phyloP scores from a whole-genome alignment of 92 coral and sea anemone species.

The Actinernus sp. region DNA sequence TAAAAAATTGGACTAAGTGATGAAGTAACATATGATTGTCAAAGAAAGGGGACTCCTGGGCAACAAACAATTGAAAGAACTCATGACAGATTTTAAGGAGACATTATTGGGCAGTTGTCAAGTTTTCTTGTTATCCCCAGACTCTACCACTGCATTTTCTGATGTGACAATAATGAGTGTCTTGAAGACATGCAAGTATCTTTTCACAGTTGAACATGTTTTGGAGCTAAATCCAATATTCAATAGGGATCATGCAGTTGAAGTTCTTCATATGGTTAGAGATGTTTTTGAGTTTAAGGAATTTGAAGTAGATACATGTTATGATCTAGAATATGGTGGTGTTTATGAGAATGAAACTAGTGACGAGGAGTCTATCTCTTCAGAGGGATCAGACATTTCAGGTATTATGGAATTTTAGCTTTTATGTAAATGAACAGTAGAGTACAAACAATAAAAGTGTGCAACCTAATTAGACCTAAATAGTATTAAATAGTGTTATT shows the following conservation, averaged over 20 bases:
- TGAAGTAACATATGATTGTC: too few species aligned
- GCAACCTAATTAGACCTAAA: too few species aligned
- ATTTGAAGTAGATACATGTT: background rate
- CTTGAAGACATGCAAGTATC: constrained; percentile 8
- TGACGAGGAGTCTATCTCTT: constrained; percentile 5
- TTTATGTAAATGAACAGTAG: too few species aligned
- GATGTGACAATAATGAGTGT: constrained; percentile 10
- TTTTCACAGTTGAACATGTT: constrained; percentile 25
- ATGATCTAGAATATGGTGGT: constrained; percentile 11
- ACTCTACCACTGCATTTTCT: constrained; percentile 24
- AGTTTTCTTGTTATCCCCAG: constrained; percentile 7
- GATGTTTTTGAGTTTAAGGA: constrained; percentile 29
- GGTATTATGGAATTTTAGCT: background rate
- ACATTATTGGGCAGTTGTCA: background rate
- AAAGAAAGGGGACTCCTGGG: too few species aligned
- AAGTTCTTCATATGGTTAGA: constrained; percentile 18
- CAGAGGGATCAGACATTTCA: background rate
- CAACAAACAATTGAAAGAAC: too few species aligned
- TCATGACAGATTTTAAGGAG: constrained; percentile 15
- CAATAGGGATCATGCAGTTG: constrained; percentile 45
- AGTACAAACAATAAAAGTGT: too few species aligned
- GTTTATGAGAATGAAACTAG: constrained; percentile 1
- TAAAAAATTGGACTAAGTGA: too few species aligned
- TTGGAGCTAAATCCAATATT: constrained; percentile 15
- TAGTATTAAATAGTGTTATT: too few species aligned